Evolutionary conservation across 1,140 invertebrate species (phyloP), one percentile per base, ranked within the genome.

Genomic region (Calephelis virginiensis): DNA sequence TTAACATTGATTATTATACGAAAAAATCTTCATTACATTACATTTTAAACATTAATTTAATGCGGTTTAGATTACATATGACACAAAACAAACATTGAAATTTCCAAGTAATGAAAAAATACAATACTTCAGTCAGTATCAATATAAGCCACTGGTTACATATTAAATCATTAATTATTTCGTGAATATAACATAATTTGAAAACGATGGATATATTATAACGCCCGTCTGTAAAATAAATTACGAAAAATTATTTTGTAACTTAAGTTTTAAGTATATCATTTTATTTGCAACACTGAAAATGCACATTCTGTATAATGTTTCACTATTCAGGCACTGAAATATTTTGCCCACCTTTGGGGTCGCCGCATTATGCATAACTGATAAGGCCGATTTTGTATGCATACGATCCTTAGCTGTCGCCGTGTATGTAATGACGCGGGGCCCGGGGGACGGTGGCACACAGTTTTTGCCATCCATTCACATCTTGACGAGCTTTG

Each of bases 261-360:
- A 28, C 5, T 28, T 8, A 14, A 0, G 6, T 49, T n/a, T n/a
- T n/a, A n/a, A n/a, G n/a, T 53, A 6, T 49, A 13, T 49, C 14
- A 53, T 53, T 4, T 43, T 43, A 43, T 9, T 43, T 43, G 40
- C 6, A 43, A 43, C 0, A 43, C 6, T 5, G 6, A 8, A 43
- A 43, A 43, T 43, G 9, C 49, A 61, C 48, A 63, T 28, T 6
- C 12, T 70, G 76, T 77, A 64, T 81, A 75, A 62, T 63, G 59
- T 48, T 59, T 49, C 59, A 61, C 63, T 69, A 67, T 67, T 59
- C 68, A 71, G 73, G 71, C 72, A 79, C 76, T 86, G 85, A 85
- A 89, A 86, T 89, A 89, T 89, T 88, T 87, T 88, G 86, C 81
- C 70, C 85, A 88, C 88, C 88, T 89, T 85, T 78, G 83, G 87